phyloP scores from a whole-genome alignment of 1,140 invertebrate genomes.

The Eciton burchellii region DNA sequence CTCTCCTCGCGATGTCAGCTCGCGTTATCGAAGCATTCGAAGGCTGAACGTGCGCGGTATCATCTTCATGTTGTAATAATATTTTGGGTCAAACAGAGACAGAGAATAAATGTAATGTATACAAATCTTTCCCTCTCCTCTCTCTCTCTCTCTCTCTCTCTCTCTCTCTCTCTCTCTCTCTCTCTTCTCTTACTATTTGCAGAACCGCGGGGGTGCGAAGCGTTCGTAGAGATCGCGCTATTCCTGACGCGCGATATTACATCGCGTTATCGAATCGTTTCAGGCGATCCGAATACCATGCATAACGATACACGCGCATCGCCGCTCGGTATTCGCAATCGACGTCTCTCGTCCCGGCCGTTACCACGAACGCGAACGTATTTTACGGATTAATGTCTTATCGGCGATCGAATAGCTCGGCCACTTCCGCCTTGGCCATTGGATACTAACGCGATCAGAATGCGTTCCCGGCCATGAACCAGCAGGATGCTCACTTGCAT shows the following conservation, averaged over 20 bases:
- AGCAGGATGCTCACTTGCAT: conserved; percentile 36
- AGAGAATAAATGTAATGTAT: neutral
- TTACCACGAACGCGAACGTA: conserved; percentile 46
- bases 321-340: neutral
- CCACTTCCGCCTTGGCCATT: conserved; percentile 21
- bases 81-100: neutral
- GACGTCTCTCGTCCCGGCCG: neutral
- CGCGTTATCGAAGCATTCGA: too few relatives aligned
- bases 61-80: neutral
- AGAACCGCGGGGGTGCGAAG: too few relatives aligned
- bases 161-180: too few relatives aligned
- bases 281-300: neutral
- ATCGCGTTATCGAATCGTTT: neutral
- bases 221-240: neutral
- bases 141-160: neutral
- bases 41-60: neutral
- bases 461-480: conserved; percentile 58
- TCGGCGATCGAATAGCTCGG: conserved; percentile 31
- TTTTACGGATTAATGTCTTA: conserved; percentile 54
- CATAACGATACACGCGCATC: neutral
- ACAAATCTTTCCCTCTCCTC: neutral
- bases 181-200: too few relatives aligned
- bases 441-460: conserved; percentile 65
- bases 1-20: too few relatives aligned
- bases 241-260: neutral